Percentiles rank a stretch among this genome's conserved stretches.
These are phyloP conservation scores for Garra rufa DNA, from an alignment of 2,113 vertebrate species.

Conservation along the genomic window DNA sequence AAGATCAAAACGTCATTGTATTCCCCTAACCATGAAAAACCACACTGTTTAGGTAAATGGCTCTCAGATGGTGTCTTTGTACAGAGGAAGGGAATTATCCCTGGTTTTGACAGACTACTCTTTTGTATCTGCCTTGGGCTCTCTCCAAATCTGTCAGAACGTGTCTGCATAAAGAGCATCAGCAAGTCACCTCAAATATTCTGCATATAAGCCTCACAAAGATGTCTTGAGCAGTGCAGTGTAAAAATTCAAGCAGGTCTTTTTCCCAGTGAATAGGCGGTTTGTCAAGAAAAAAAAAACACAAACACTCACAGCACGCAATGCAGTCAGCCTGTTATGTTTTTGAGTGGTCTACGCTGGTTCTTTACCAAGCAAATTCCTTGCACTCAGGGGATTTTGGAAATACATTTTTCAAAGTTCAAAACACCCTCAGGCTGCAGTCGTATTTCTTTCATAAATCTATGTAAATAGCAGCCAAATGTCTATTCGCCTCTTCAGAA, in stretches of 20 bases:
- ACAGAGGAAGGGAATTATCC: slow-evolving; percentile 89
- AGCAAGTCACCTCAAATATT: slow-evolving; percentile 75
- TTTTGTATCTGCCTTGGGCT: slow-evolving; percentile 87
- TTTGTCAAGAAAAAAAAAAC: slow-evolving; percentile 66
- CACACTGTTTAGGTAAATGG: slow-evolving; percentile 90
- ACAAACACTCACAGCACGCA: slow-evolving; percentile 66
- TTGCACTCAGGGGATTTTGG: slow-evolving; percentile 51
- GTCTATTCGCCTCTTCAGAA: slow-evolving; percentile 75
- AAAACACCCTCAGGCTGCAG: slow-evolving; percentile 56
- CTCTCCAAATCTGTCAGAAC: slow-evolving; percentile 81
- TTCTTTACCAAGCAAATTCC: slow-evolving; percentile 43
- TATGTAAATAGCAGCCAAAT: slow-evolving; percentile 72
- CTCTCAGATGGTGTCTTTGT: slow-evolving; percentile 89
- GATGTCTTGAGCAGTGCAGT: slow-evolving; percentile 59
- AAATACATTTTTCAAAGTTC: slow-evolving; percentile 51
- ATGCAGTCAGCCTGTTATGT: slow-evolving; percentile 60
- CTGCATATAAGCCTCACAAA: slow-evolving; percentile 56
- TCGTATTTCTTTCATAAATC: slow-evolving; percentile 54
- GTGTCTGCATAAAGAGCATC: slow-evolving; percentile 82
- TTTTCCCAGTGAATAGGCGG: slow-evolving; percentile 73
- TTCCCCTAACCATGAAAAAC: slow-evolving; percentile 84
- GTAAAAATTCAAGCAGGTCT: slow-evolving; percentile 64
- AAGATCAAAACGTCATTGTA: slow-evolving; percentile 78
- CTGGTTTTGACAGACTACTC: slow-evolving; percentile 90
- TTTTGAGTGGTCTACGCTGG: slow-evolving; percentile 40